Base-by-base conservation (phyloP, 2,888 invertebrate species). In the Dryadula phaetusa region DNA sequence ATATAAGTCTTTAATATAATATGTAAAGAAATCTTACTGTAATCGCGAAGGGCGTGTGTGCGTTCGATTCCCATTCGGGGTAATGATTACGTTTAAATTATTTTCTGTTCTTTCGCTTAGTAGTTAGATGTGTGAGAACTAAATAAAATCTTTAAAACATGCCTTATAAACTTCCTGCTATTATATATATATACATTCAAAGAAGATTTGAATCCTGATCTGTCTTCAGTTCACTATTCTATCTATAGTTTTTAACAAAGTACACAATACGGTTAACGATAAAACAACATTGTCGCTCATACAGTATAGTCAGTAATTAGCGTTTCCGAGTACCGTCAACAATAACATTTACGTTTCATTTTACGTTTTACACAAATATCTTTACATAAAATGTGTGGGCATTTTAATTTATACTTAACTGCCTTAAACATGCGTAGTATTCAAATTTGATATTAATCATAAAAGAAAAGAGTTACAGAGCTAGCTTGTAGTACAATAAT, bases 341-440 rank as follows among this genome's bases (percentile, higher is more conserved):
- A 60, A 60, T 46, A 60, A 60, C 32, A 18, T 60, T 60, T 44
- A 32, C 60, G 28, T 60, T 60, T 60, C 42, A 60, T 60, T 44
- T 60, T 20, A 44, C 42, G 40, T 44, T 46, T 44, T 28, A 25
- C 7, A 46, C 16, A 44, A n/a, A 44, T 18, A 18, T 46, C 44
- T 60, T 44, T 32, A 60, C 14, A 20, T 8, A 32, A 60, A 60
- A 46, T 60, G 25, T 60, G 28, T 44, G 25, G 28, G 37, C 20
- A 3, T 14, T 7, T 56, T 56, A 22, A 56, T 56, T 37, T 28
- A 5, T 28, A 16, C 28, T 52, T 52, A 28, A 49, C 25, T 25
- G n/a, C 3, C 8, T n/a, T 49, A 5, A 49, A 32, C 20, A 2
- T 34, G 32, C 12, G 14, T 34, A n/a, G 20, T 32, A 52, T 10